phyloP scores from a whole-genome alignment of 2,888 invertebrate genomes.

The Hydrotaea diabolus region DNA sequence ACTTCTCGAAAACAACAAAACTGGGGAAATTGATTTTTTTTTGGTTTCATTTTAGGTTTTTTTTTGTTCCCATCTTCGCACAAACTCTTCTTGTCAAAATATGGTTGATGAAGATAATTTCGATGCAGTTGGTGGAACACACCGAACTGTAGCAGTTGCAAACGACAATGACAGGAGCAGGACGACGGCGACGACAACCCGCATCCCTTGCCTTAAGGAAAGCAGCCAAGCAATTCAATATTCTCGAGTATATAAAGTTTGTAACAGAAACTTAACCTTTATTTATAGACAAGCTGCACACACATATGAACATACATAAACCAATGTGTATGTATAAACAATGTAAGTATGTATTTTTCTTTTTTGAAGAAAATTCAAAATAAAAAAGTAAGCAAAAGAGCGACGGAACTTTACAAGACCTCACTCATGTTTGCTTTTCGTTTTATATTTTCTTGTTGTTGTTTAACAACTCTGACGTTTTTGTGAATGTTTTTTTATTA shows the following conservation, averaged over 20 bases:
- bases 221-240: constrained; percentile 42
- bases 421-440: constrained; percentile 22
- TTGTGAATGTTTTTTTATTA: no score
- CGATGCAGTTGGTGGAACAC: not conserved
- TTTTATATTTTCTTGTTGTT: not conserved
- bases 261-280: constrained; percentile 45
- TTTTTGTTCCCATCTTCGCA: not conserved
- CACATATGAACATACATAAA: not conserved
- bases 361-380: constrained; percentile 14
- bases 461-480: no score
- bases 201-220: not conserved
- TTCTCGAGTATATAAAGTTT: constrained; percentile 24
- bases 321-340: not conserved
- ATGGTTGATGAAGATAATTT: constrained; percentile 41
- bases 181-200: not conserved
- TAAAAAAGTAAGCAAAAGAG: not conserved
- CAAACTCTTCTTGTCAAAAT: constrained; percentile 28
- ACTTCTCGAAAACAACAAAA: not conserved
- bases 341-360: not conserved
- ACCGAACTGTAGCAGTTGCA: not conserved
- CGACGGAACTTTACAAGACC: constrained; percentile 11
- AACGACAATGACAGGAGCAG: not conserved
- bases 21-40: constrained; percentile 4
- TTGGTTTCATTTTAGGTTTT: not conserved
- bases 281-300: constrained; percentile 8